A percentile compares a stretch with the other conserved stretches of the same genome.
Evolutionary conservation across 2,113 vertebrate species (phyloP).

Genomic region (Amazona guildingii): DNA sequence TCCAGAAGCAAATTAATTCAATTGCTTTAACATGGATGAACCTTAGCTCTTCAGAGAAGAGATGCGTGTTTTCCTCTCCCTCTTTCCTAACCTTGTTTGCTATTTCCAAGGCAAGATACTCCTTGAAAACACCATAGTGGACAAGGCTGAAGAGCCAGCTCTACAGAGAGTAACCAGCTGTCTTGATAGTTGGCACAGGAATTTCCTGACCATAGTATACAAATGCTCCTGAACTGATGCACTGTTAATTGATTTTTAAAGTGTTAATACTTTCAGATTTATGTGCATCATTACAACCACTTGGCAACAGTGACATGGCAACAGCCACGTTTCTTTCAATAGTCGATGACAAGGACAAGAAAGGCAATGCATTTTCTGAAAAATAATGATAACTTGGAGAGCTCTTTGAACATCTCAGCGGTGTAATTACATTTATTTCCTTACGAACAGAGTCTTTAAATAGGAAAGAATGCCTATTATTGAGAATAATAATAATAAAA

Average conservation of each 20-base stretch:
- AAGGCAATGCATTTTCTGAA: slow-evolving; percentile 40
- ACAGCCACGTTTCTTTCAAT: slow-evolving; percentile 31
- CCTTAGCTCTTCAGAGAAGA: neutral
- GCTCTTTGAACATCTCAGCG: slow-evolving; percentile 32
- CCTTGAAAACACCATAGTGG: neutral
- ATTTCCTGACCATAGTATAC: slow-evolving; percentile 9
- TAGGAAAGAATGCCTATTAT: slow-evolving; percentile 19
- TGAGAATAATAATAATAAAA: neutral
- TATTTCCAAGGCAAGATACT: neutral
- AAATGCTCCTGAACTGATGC: neutral
- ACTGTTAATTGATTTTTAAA: slow-evolving; percentile 46
- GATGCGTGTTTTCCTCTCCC: neutral
- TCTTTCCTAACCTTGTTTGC: neutral
- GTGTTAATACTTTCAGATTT: slow-evolving; percentile 53
- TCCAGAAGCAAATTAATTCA: neutral
- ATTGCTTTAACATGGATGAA: neutral
- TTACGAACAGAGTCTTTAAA: slow-evolving; percentile 52
- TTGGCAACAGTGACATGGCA: slow-evolving; percentile 57
- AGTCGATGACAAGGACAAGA: slow-evolving; percentile 42
- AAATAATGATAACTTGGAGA: slow-evolving; percentile 56
- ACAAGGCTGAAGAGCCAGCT: neutral
- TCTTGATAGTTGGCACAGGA: neutral
- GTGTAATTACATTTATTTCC: slow-evolving; percentile 56
- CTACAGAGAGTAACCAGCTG: neutral
- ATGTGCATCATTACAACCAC: neutral